Base-by-base conservation (phyloP, 2,888 invertebrate genomes). In the Drosophila rellima region DNA sequence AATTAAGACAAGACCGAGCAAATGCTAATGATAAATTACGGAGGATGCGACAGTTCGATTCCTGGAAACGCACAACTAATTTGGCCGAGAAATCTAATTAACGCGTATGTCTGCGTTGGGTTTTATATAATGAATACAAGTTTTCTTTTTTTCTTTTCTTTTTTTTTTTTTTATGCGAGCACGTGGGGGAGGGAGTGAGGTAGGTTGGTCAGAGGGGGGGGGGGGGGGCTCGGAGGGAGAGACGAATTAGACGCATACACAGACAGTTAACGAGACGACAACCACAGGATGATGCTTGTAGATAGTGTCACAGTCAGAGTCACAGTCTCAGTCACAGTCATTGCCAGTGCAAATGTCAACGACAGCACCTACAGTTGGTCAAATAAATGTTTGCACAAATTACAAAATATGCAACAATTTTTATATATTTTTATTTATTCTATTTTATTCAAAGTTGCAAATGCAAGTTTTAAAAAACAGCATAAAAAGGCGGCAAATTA, bases 271-370 rank as follows among this genome's bases (percentile, higher is more conserved):
- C 45, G 47, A 70, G 75, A 65, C 69, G 64, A 47, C 55, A 44
- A 52, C 51, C 71, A 61, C 50, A 64, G 67, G 62, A 65, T 61
- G 59, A 65, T 61, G 63, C 74, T 70, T 78, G 40, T 50, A 50
- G 80, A 73, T 84, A 83, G 84, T 85, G 83, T 86, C 87, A 85
- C 81, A 85, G 82, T 85, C 88, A 88, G 11, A 39, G 20, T n/a
- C 35, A 51, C 13, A 42, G 86, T 85, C 86, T 88, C 87, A 83
- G 85, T 87, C 85, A 85, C 84, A 87, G 89, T 75, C 85, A 85
- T 39, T 74, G 71, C 76, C 29, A 77, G 54, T 72, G 69, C 68
- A 73, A 70, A 65, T 62, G 63, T 70, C 65, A 77, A 73, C 64
- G 78, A 56, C 77, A 76, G 66, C 42, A 56, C 50, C 3, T 29